Evolutionary conservation across 2,888 invertebrate genomes (phyloP).

Genomic region (Pristionchus mayeri): DNA sequence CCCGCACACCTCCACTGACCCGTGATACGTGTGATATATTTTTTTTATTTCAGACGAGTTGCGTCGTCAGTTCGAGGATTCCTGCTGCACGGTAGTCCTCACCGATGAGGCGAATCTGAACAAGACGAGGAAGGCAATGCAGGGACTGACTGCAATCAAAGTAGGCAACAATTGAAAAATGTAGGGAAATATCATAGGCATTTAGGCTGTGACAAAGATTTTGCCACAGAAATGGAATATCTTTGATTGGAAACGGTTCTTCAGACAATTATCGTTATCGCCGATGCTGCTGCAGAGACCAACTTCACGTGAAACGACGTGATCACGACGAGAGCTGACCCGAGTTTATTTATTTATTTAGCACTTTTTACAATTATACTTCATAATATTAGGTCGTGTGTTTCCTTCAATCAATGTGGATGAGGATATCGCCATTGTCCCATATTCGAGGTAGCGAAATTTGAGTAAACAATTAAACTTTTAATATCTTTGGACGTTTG

Average conservation of each 20-base stretch:
- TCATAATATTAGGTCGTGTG: constrained; percentile 57
- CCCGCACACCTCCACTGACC: too few relatives aligned
- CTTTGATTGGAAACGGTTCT: too few relatives aligned
- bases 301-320: neutral
- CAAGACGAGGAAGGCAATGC: neutral
- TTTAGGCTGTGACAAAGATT: too few relatives aligned
- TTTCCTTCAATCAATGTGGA: constrained; percentile 56
- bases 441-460: constrained; percentile 66
- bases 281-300: neutral
- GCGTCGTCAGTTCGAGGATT: constrained; percentile 61
- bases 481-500: too few relatives aligned
- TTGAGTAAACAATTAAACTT: too few relatives aligned
- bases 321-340: neutral
- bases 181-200: too few relatives aligned
- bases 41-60: too few relatives aligned
- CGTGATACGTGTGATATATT: too few relatives aligned
- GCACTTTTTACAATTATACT: too few relatives aligned
- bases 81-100: constrained; percentile 54
- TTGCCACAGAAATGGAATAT: too few relatives aligned
- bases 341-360: neutral
- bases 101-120: constrained; percentile 51
- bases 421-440: constrained; percentile 64
- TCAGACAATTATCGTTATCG: constrained; percentile 18
- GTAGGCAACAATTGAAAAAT: too few relatives aligned
- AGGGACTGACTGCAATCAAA: neutral